Evolutionary conservation across 2,888 invertebrate species (phyloP).

Genomic region (Drosophila mayaguana): DNA sequence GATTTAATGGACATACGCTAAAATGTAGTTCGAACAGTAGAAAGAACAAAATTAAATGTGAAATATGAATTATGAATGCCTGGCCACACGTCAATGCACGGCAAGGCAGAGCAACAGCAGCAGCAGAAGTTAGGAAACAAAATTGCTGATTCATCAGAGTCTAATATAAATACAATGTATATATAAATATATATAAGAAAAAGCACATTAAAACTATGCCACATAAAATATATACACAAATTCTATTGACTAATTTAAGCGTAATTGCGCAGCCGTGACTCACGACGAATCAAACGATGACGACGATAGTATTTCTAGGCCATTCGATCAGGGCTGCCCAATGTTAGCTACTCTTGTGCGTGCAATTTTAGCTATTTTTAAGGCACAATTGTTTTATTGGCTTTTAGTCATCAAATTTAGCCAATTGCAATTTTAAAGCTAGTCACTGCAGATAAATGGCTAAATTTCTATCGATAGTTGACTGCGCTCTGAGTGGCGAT

Average conservation of each 20-base stretch:
- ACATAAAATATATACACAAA: conserved; percentile 8
- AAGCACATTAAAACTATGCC: conserved; percentile 8
- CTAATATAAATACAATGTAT: conserved; percentile 24
- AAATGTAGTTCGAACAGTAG: conserved; percentile 34
- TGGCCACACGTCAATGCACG: conserved; percentile 58
- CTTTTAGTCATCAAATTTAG: background rate
- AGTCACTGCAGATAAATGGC: background rate
- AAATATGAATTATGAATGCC: conserved; percentile 61
- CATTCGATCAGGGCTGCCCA: conserved; percentile 3
- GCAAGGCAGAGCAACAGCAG: conserved; percentile 22
- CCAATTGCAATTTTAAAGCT: background rate
- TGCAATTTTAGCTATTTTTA: background rate
- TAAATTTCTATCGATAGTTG: background rate
- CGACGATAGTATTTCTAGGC: conserved; percentile 13
- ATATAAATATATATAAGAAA: conserved; percentile 11
- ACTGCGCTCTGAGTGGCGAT: conserved; percentile 23
- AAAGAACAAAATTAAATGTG: conserved; percentile 29
- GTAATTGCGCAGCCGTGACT: conserved; percentile 36
- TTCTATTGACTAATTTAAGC: conserved; percentile 13
- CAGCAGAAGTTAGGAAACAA: conserved; percentile 23
- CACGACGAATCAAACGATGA: conserved; percentile 35
- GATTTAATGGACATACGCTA: conserved; percentile 56
- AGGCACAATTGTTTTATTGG: background rate
- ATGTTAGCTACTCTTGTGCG: background rate
- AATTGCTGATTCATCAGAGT: conserved; percentile 62